Evolutionary conservation across 2,797 vertebrate species (phyloP), one percentile per base, ranked within the genome.

Genomic region (Glyptemys insculpta): DNA sequence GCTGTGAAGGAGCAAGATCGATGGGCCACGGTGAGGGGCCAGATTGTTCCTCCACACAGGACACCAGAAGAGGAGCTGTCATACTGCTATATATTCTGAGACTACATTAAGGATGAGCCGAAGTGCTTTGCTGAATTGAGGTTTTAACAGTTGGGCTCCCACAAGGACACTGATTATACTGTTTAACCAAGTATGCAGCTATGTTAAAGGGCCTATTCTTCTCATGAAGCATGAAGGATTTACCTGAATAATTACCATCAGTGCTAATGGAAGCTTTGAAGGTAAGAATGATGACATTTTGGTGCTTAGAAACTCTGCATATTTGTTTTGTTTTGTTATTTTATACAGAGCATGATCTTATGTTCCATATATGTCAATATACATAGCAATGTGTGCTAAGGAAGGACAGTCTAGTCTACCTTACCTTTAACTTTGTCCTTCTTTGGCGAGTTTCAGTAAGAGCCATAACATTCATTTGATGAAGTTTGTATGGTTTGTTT

Each of bases 51-150:
- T 91, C 68, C 50, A 80, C n/a, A 72, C 41, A 82, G 12, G 18
- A 29, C 31, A 89, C 49, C 2, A 92, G 82, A 91, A n/a, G 5
- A 92, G 92, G 92, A 94, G n/a, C 14, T 78, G 23, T 57, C 76
- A 34, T 78, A 91, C 15, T 10, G 37, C 85, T 96, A 95, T 85
- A 79, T 90, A 65, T 6, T 81, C 53, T 87, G 56, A 0, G 1
- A 80, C 72, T 87, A 52, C 34, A 52, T 6, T 52, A 6, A 86
- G 25, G 50, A 25, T 80, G 81, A 18, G 47, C 72, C 72, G 56
- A 94, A 94, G 85, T 88, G 76, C 34, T 94, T 92, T 93, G 25
- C n/a, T 95, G 84, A 87, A 88, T 81, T 84, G n/a, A 37, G 65
- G 31, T 16, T 83, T 92, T 85, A 94, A 59, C 21, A 79, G 5